phyloP scores from a whole-genome alignment of 2,888 invertebrate species.

The Mamestra brassicae region DNA sequence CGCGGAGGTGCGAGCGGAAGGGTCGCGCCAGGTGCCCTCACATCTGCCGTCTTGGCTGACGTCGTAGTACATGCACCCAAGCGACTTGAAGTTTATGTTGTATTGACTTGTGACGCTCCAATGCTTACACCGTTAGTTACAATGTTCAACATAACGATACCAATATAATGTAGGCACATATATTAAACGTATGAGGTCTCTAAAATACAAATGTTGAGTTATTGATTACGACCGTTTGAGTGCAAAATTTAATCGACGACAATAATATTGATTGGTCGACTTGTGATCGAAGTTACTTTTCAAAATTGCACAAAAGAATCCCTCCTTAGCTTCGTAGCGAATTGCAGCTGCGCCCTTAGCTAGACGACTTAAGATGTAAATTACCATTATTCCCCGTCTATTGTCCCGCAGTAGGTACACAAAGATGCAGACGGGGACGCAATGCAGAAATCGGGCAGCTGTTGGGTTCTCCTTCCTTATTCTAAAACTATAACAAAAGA shows the following conservation, averaged over 20 bases:
- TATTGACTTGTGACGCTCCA: constrained; percentile 82
- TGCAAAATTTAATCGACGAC: constrained; percentile 66
- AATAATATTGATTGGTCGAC: constrained; percentile 78
- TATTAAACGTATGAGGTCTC: constrained; percentile 5
- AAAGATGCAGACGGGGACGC: constrained; percentile 89
- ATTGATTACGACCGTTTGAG: constrained; percentile 36
- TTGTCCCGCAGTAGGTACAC: constrained; percentile 84
- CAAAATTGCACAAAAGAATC: constrained; percentile 74
- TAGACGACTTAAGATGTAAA: constrained; percentile 90
- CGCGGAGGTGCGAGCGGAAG: constrained; percentile 83
- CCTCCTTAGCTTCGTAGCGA: constrained; percentile 74
- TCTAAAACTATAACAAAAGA: constrained; percentile 84
- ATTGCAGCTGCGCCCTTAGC: constrained; percentile 88
- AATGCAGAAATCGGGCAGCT: constrained; percentile 90
- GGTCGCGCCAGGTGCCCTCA: constrained; percentile 89
- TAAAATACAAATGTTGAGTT: constrained; percentile 1
- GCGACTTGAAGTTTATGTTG: constrained; percentile 73
- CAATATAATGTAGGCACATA: constrained; percentile 24
- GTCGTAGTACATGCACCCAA: constrained; percentile 75
- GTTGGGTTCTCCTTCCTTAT: constrained; percentile 85
- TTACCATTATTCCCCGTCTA: constrained; percentile 87
- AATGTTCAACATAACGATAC: constrained; percentile 39
- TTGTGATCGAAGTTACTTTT: constrained; percentile 76
- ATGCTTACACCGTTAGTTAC: constrained; percentile 79
- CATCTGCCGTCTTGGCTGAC: constrained; percentile 88